Conservation (phyloP, 1,140 invertebrate species). For the Drosophila pruinosa region DNA sequence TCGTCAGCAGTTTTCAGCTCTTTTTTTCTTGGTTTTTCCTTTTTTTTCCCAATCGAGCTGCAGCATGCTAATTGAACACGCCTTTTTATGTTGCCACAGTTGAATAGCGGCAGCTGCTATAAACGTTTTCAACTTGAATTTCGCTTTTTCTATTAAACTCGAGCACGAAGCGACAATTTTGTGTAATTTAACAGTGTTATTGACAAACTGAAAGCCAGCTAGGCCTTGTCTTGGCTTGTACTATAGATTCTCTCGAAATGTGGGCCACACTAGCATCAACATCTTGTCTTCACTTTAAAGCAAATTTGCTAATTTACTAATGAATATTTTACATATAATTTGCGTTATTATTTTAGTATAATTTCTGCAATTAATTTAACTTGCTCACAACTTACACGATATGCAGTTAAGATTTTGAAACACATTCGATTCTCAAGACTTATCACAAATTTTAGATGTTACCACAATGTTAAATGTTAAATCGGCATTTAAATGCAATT, state of each 20-base stretch:
- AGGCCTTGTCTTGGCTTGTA: neutral
- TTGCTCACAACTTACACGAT: neutral
- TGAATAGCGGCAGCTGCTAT: slow-evolving; percentile 40
- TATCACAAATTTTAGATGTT: too few relatives aligned
- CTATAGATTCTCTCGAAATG: neutral
- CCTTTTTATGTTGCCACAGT: slow-evolving; percentile 66
- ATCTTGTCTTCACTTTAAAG: too few relatives aligned
- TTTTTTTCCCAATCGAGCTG: slow-evolving; percentile 49
- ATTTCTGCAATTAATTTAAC: neutral
- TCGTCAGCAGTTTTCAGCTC: slow-evolving; percentile 17
- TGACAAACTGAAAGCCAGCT: slow-evolving; percentile 35
- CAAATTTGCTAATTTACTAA: neutral
- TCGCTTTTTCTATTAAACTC: slow-evolving; percentile 20
- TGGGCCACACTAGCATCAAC: neutral
- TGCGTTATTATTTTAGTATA: neutral
- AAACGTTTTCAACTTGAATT: slow-evolving; percentile 72
- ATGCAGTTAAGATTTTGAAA: neutral
- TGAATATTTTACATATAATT: neutral
- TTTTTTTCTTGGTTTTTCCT: slow-evolving; percentile 27
- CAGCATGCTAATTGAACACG: slow-evolving; percentile 78
- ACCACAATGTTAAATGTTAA: too few relatives aligned
- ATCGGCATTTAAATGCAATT: neutral
- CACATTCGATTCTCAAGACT: too few relatives aligned
- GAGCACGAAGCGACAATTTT: slow-evolving; percentile 45
- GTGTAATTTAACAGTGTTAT: slow-evolving; percentile 37